Evolutionary conservation across 1,140 invertebrate genomes (phyloP), one percentile per base, ranked within the genome.

Genomic region (Druon quercuslanigerum): DNA sequence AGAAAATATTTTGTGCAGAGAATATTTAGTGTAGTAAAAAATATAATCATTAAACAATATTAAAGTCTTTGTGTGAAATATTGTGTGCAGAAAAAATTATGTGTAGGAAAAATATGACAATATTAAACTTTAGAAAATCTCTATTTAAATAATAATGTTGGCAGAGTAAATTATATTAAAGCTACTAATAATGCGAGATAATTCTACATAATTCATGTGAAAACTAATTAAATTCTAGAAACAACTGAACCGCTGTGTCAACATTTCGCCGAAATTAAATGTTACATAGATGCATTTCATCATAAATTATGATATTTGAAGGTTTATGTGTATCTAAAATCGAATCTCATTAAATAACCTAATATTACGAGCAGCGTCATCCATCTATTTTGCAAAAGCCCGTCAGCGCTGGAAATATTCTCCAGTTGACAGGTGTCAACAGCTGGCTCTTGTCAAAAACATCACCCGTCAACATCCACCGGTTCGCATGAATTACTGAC

Each of bases 381-480:
- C 19, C 19, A 57, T 57, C 56, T 57, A 57, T 57, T 57, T 57
- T 57, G 19, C 25, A 25, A 19, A 12, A 57, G 19, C 56, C 17
- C 11, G 56, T 57, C 56, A 20, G 5, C 19, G 17, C 56, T 8
- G 9, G 19, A 20, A 57, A 57, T 20, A 57, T 20, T 25, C 7
- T 20, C 20, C 56, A 57, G 56, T 57, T 57, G 56, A 57, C 56
- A 57, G 56, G 19, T 57, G 56, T 57, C 56, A 57, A 57, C 1
- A 57, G 56, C 56, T 19, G 19, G 19, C 20, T 57, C 56, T 57
- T 33, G 56, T 57, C 56, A 57, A 57, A 25, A 25, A 20, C 56
- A 57, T 57, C 56, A 57, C n/a, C 19, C 25, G 56, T 57, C 56
- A 57, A 57, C 56, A 20, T 57, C 56, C 56, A 57, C 56, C 19